These are phyloP conservation scores for Prochilodus magdalenae DNA, from an alignment of 2,113 vertebrate genomes.

Conservation along the genomic window DNA sequence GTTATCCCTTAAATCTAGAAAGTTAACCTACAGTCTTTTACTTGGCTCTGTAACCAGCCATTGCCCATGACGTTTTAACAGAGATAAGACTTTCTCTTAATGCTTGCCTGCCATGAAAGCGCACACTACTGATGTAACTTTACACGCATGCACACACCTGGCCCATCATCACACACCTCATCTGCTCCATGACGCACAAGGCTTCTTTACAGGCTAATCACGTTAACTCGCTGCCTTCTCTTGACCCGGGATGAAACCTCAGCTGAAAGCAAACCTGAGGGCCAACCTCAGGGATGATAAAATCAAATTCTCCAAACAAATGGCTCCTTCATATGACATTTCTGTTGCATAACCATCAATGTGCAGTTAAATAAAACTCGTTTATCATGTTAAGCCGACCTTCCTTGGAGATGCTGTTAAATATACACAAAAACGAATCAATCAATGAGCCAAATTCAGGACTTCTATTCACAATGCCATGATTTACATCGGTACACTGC, in stretches of 20 bases:
- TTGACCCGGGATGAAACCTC: conserved; percentile 37
- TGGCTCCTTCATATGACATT: not conserved
- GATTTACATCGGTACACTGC: not conserved
- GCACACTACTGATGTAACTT: not conserved
- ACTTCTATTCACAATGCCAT: not conserved
- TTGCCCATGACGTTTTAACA: not conserved
- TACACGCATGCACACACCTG: conserved; percentile 23
- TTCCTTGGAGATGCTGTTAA: not conserved
- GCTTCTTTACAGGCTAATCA: conserved; percentile 61
- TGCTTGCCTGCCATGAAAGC: not conserved
- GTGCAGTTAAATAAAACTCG: not conserved
- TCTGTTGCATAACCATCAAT: not conserved
- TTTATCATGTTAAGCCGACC: not conserved
- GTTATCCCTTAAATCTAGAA: not conserved
- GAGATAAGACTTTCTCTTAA: not conserved
- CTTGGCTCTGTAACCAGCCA: not conserved
- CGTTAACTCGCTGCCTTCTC: conserved; percentile 53
- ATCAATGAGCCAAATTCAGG: not conserved
- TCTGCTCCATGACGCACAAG: conserved; percentile 70
- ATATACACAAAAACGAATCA: too few relatives aligned
- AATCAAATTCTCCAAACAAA: conserved; percentile 1
- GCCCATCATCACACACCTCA: conserved; percentile 51
- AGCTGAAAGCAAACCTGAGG: conserved; percentile 36
- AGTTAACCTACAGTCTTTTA: not conserved
- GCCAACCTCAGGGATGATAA: conserved; percentile 10